A percentile compares a stretch with the other conserved stretches of the same genome.
Evolutionary conservation across 2,797 vertebrate species (phyloP).

Genomic region (Masticophis lateralis): DNA sequence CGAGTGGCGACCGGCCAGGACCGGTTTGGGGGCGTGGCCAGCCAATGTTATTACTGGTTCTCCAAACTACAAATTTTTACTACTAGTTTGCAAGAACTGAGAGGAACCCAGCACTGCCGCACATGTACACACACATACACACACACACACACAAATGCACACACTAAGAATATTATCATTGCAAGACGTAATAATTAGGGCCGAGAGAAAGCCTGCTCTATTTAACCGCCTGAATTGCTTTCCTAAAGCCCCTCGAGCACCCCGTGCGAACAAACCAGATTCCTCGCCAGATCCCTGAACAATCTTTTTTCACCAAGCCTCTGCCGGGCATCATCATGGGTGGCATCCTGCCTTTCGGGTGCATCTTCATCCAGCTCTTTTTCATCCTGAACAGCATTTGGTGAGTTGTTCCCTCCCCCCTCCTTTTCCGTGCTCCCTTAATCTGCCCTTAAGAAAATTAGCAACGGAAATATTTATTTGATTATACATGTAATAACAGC

Average conservation of each 20-base stretch:
- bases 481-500: too few relatives aligned
- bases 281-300: slow-evolving; percentile 82
- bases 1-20: too few relatives aligned
- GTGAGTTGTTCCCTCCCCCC: slow-evolving; percentile 60
- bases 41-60: too few relatives aligned
- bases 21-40: too few relatives aligned
- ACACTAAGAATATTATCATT: neutral
- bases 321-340: slow-evolving; percentile 86
- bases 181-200: neutral
- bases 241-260: slow-evolving; percentile 70
- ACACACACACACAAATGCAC: neutral
- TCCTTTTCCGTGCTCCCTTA: neutral
- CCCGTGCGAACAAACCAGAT: slow-evolving; percentile 88
- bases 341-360: slow-evolving; percentile 89
- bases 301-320: slow-evolving; percentile 87
- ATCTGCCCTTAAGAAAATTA: neutral
- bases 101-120: too few relatives aligned
- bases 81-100: too few relatives aligned
- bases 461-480: too few relatives aligned
- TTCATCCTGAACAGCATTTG: slow-evolving; percentile 94
- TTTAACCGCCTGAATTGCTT: too few relatives aligned
- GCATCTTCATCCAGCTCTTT: slow-evolving; percentile 92
- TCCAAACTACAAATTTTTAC: too few relatives aligned
- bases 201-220: neutral
- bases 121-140: too few relatives aligned